Evolutionary conservation across 2,113 vertebrate species (phyloP).

Genomic region (Gallinago media): DNA sequence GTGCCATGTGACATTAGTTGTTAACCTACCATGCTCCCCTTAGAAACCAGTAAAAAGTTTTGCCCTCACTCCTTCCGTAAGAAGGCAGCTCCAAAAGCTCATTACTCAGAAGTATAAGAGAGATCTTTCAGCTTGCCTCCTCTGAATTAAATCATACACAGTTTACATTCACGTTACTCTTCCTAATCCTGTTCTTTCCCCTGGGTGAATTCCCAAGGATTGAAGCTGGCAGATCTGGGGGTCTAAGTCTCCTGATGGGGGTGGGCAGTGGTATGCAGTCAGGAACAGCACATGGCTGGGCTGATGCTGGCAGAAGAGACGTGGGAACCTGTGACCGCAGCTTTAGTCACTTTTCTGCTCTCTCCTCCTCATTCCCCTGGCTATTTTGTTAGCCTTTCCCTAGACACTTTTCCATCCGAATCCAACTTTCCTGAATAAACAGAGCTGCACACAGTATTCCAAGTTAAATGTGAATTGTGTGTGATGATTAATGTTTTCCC

Average conservation of each 20-base stretch:
- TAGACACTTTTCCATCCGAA: background rate
- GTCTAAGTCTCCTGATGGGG: background rate
- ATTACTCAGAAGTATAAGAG: background rate
- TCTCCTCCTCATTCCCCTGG: background rate
- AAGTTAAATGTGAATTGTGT: background rate
- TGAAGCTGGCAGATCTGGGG: background rate
- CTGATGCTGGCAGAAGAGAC: background rate
- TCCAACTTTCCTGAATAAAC: background rate
- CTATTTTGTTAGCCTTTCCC: background rate
- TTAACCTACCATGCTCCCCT: background rate
- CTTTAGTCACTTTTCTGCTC: background rate
- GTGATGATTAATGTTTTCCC: background rate
- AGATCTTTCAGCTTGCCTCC: background rate
- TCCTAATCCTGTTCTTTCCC: background rate
- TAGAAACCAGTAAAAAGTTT: background rate
- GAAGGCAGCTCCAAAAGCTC: background rate
- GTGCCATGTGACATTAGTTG: background rate
- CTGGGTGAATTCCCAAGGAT: background rate
- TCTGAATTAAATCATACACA: background rate
- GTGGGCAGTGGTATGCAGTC: background rate
- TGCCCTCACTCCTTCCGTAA: background rate
- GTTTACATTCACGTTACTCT: background rate
- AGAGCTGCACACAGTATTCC: background rate
- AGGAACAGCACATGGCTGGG: rapidly evolving
- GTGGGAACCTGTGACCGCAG: rapidly evolving